These are phyloP conservation scores for Apteryx mantelli DNA, from an alignment of 2,113 vertebrate species.

Conservation along the genomic window DNA sequence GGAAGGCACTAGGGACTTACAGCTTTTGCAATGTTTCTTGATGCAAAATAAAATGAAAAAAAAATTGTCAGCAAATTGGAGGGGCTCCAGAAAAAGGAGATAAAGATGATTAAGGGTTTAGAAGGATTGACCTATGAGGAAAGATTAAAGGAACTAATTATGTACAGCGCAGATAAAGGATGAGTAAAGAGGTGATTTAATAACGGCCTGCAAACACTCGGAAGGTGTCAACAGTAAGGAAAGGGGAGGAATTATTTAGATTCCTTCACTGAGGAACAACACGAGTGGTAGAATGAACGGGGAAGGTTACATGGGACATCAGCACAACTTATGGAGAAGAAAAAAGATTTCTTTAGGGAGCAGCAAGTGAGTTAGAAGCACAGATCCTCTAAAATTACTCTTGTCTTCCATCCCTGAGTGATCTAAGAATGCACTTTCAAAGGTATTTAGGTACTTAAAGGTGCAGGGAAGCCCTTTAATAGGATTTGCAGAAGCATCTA, in stretches of 20 bases:
- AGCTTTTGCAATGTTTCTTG: neutral
- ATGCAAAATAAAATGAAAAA: slow-evolving; percentile 2
- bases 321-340: neutral
- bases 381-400: neutral
- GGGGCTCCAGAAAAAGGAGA: slow-evolving; percentile 59
- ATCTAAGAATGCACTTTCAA: neutral
- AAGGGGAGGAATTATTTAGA: slow-evolving; percentile 41
- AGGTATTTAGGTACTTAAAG: slow-evolving; percentile 10
- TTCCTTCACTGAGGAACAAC: neutral
- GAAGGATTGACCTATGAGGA: slow-evolving; percentile 73
- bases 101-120: slow-evolving; percentile 73
- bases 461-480: slow-evolving; percentile 16
- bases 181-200: slow-evolving; percentile 73
- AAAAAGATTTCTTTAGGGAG: neutral
- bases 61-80: slow-evolving; percentile 50
- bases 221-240: slow-evolving; percentile 50
- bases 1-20: neutral
- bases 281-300: neutral
- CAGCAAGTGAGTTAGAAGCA: neutral
- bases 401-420: neutral
- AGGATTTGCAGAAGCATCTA: slow-evolving; percentile 28
- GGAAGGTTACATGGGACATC: neutral
- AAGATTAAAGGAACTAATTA: slow-evolving; percentile 78
- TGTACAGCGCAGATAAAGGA: slow-evolving; percentile 73
- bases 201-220: slow-evolving; percentile 58